phyloP scores from a whole-genome alignment of 2,113 vertebrate genomes.

The Eolophus roseicapilla region DNA sequence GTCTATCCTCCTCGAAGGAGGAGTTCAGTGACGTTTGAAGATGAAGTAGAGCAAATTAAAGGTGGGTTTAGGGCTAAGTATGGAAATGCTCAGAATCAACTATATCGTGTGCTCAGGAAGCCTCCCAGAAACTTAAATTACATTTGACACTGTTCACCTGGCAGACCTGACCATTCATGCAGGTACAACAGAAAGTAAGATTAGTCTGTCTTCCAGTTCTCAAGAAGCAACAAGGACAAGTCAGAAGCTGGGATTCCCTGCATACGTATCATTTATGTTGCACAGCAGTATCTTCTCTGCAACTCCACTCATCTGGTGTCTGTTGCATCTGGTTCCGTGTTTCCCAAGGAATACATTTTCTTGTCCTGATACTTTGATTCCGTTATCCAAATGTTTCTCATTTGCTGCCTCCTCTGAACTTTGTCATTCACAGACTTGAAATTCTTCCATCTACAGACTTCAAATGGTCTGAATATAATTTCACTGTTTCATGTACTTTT shows the following conservation, averaged over 20 bases:
- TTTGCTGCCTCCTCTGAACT: neutral
- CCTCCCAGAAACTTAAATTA: neutral
- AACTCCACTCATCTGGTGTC: neutral
- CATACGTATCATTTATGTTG: neutral
- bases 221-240: neutral
- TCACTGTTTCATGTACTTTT: neutral
- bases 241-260: neutral
- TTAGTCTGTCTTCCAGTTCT: neutral
- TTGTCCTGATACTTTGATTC: neutral
- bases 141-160: neutral
- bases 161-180: neutral
- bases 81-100: neutral
- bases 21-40: slow-evolving; percentile 96
- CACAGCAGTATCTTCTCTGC: neutral
- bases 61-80: slow-evolving; percentile 71
- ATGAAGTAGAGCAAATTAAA: slow-evolving; percentile 91
- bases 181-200: neutral
- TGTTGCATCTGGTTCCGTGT: neutral
- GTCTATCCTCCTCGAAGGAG: slow-evolving; percentile 81
- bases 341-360: neutral
- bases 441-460: neutral
- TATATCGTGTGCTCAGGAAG: neutral
- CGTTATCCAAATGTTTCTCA: neutral
- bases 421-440: neutral
- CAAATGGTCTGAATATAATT: neutral